phyloP scores from a whole-genome alignment of 2,888 invertebrate species.

The Sepiola atlantica region DNA sequence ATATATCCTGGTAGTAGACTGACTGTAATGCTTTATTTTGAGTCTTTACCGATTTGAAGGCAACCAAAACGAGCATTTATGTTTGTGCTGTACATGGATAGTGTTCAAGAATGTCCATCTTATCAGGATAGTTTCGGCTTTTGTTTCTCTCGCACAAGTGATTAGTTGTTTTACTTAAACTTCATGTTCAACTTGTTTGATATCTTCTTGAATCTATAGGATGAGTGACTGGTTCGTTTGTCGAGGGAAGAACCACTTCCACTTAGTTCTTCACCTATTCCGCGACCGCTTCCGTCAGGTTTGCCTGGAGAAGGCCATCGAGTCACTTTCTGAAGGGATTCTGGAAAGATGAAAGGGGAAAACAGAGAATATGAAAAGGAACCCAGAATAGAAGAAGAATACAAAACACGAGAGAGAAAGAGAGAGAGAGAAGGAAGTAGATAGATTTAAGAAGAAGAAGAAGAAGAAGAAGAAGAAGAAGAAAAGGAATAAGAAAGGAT shows the following conservation, averaged over 20 bases:
- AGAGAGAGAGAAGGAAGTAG: background rate
- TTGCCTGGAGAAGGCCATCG: constrained; percentile 39
- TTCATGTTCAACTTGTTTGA: constrained; percentile 42
- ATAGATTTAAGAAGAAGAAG: background rate
- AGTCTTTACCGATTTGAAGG: background rate
- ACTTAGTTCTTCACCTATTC: constrained; percentile 34
- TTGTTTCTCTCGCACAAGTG: background rate
- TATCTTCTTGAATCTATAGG: constrained; percentile 41
- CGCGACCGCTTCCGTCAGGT: constrained; percentile 33
- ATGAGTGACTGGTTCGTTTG: background rate
- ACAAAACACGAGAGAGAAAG: background rate
- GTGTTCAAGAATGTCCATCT: background rate
- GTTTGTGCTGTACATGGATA: background rate
- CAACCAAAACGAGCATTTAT: background rate
- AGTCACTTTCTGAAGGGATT: constrained; percentile 46
- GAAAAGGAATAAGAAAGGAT: background rate
- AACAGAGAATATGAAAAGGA: background rate
- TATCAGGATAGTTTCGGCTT: background rate
- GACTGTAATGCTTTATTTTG: background rate
- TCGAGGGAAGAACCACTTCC: constrained; percentile 43
- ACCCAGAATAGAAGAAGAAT: background rate
- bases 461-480: background rate
- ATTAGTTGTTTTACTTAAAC: constrained; percentile 38
- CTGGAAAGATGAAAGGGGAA: background rate
- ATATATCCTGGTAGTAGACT: background rate